Base-by-base conservation (phyloP, 2,113 vertebrate genomes). In the Strigops habroptila region DNA sequence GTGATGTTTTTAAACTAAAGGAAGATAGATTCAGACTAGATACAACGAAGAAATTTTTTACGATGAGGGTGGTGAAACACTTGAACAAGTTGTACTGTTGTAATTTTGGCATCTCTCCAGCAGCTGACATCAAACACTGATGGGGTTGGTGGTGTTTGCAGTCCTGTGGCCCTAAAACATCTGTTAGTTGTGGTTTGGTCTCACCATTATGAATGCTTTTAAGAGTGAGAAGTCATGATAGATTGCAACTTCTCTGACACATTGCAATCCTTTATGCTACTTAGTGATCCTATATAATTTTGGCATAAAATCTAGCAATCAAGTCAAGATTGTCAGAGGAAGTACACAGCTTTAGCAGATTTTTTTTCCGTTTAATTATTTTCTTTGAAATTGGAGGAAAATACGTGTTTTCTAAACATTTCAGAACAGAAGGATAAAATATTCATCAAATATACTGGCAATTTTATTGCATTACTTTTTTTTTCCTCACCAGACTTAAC, bases 1-100 rank as follows among this genome's bases (percentile, higher is more conserved):
- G 3, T 41, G 46, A 41, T 43, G 57, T 7, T 57, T 76, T 55
- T 71, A 62, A 64, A 53, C 19, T 55, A 39, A 62, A 48, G 5
- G 46, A 62, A 10, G 10, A 9, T 22, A 31, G 39, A 55, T 79
- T 79, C 13, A 84, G 21, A 31, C 8, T 31, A 62, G 7, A 35
- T 6, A 30, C 3, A 25, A 64, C 21, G 30, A 48, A 52, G 10
- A 64, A 5, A 12, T 11, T 60, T 55, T 80, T 51, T 31, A 35
- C 0, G 0, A 4, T 22, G 7, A 24, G 6, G 4, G 28, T 53
- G 12, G 14, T 70, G 15, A 63, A 39, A 69, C 41, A 62, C 21
- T 41, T 39, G 25, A 35, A 48, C 15, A 31, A 4, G 17, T 19
- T 81, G 17, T n/a, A 21, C 8, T 69, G 10, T 6, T 39, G 23